Percentiles rank a stretch among this genome's conserved stretches.
These are phyloP conservation scores for Otus sunia DNA, from an alignment of 2,113 vertebrate species.

Conservation along the genomic window DNA sequence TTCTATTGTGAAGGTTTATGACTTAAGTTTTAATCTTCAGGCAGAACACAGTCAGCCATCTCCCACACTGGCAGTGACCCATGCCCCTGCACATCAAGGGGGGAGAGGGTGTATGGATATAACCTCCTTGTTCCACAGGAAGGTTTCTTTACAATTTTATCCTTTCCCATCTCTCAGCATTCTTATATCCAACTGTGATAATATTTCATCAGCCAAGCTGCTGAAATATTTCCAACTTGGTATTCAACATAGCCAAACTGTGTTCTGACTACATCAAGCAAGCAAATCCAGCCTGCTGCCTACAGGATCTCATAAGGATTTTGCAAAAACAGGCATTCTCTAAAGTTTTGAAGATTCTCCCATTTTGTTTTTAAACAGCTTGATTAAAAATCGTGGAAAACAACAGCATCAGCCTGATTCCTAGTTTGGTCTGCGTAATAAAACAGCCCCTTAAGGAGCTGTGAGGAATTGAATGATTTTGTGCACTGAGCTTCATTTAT, in stretches of 20 bases:
- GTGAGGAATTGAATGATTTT: not conserved
- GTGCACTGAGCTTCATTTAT: not conserved
- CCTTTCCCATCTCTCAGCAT: not conserved
- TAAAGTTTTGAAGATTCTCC: not conserved
- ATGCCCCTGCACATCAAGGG: not conserved
- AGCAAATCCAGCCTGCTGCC: not conserved
- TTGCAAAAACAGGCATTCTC: not conserved
- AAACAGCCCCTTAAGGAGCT: not conserved
- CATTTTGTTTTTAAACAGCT: not conserved
- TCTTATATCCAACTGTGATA: not conserved
- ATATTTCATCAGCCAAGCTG: not conserved
- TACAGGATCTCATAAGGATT: not conserved
- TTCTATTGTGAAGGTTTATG: not conserved
- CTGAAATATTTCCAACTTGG: not conserved
- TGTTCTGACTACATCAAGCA: not conserved
- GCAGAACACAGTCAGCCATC: not conserved
- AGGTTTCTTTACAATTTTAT: not conserved
- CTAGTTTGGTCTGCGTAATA: not conserved
- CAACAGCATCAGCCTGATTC: not conserved
- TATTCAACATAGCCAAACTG: not conserved
- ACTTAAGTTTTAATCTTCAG: not conserved
- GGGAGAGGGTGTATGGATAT: rapidly evolving
- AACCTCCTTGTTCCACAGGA: not conserved
- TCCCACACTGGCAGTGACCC: not conserved
- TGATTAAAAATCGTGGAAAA: not conserved